These are phyloP conservation scores for Megaceryle torquata DNA, from an alignment of 2,113 vertebrate genomes.

Conservation along the genomic window DNA sequence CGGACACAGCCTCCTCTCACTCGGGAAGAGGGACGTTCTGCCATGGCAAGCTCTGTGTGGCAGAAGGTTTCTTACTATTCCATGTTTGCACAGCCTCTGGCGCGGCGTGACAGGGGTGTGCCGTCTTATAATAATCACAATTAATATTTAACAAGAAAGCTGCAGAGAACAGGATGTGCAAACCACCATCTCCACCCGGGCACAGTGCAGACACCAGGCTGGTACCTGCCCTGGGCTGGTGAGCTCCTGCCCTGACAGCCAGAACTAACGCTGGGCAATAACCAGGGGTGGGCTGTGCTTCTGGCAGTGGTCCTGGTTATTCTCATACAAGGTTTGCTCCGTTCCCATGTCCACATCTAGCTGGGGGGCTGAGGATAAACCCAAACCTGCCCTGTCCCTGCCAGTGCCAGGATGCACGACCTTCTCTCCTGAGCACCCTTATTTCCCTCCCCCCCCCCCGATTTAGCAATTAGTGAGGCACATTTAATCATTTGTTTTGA, in stretches of 20 bases:
- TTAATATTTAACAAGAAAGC: background rate
- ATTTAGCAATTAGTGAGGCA: background rate
- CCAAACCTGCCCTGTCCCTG: background rate
- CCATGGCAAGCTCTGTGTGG: background rate
- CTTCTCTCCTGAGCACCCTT: background rate
- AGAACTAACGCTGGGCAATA: background rate
- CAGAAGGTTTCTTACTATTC: background rate
- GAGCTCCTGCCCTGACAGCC: background rate
- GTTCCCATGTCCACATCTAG: background rate
- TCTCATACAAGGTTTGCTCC: background rate
- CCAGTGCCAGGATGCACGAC: accelerated
- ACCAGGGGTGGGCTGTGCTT: background rate
- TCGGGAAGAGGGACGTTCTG: background rate
- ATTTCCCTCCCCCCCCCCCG: background rate
- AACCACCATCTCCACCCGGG: background rate
- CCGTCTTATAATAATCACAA: background rate
- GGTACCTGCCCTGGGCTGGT: background rate
- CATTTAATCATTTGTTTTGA: background rate
- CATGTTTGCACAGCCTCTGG: background rate
- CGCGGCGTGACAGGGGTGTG: background rate
- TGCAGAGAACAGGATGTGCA: background rate
- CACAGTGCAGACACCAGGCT: background rate
- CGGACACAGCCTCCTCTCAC: background rate
- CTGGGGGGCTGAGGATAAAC: background rate
- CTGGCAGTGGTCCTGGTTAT: background rate